A percentile compares a stretch with the other conserved stretches of the same genome.
Conservation (phyloP, 2,113 vertebrate species). For the Oenanthe melanoleuca region DNA sequence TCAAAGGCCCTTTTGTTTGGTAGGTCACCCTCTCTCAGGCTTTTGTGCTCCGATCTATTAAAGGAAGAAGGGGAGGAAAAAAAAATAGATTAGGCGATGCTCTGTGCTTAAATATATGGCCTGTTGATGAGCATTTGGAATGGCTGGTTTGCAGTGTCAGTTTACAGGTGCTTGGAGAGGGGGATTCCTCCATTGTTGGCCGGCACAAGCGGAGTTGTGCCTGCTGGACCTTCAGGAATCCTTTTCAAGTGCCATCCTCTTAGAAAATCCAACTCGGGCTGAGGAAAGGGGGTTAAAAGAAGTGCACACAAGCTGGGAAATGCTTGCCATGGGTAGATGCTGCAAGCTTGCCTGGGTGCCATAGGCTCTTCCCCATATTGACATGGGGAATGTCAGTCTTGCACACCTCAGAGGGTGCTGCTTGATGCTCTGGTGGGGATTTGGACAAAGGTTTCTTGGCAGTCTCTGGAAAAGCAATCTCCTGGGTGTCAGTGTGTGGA, state of each 20-base stretch:
- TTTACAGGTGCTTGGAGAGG: constrained; percentile 75
- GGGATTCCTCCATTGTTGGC: constrained; percentile 58
- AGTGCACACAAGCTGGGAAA: neutral
- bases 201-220: neutral
- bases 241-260: constrained; percentile 51
- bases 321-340: neutral
- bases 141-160: constrained; percentile 57
- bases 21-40: constrained; percentile 83
- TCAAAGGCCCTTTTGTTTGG: constrained; percentile 85
- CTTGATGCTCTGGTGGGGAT: neutral
- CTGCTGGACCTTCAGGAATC: neutral
- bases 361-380: neutral
- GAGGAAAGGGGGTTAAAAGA: neutral
- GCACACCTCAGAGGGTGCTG: neutral
- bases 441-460: neutral
- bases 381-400: neutral
- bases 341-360: accelerated
- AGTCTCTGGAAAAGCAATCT: neutral
- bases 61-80: constrained; percentile 70
- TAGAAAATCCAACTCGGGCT: neutral
- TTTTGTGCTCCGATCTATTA: constrained; percentile 82
- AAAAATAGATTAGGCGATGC: constrained; percentile 76
- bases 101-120: constrained; percentile 72
- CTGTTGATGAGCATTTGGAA: constrained; percentile 54
- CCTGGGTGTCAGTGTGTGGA: neutral